Base-by-base conservation (phyloP, 2,797 vertebrate genomes). In the Ibycter americanus region DNA sequence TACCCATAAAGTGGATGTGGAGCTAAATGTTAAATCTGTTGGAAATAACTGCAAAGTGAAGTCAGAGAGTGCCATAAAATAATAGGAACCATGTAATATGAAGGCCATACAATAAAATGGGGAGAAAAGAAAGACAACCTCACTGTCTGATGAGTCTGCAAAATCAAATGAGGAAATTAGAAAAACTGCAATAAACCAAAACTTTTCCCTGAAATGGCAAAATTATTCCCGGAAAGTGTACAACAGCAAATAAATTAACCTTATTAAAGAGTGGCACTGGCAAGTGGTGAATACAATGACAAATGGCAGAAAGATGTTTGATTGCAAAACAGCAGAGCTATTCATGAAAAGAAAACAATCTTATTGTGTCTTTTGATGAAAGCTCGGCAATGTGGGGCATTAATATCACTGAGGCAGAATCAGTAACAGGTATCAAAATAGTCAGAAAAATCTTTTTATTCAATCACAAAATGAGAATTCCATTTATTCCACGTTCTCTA, bases 1-100 rank as follows among this genome's bases (percentile, higher is more conserved):
- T 95, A 95, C 66, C 91, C 94, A 96, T 97, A 97, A 98, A 98
- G 96, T 63, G 85, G 87, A 98, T 95, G 96, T 70, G 96, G 97
- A 97, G 97, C 94, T 97, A 97, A 94, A 96, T 74, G 96, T 95
- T 97, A 97, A 96, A 97, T 97, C 96, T 95, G 91, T 96, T 96
- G 97, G 95, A 98, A 98, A 97, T 96, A 97, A 97, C 94, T 95
- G 95, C 91, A 94, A 97, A 97, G 72, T 79, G 91, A 97, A 96
- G 93, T 80, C 96, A 87, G 72, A 94, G 90, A 98, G 36, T 77
- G 90, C 76, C 86, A 95, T 97, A 96, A 97, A 98, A 85, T 94
- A 84, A 95, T 61, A 85, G 95, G 91, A 97, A 51, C 62, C 93
- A 92, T 91, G 94, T 81, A 96, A 96, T 90, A 96, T 44, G 81